phyloP scores from a whole-genome alignment of 2,113 vertebrate species.

The Tor tambroides region DNA sequence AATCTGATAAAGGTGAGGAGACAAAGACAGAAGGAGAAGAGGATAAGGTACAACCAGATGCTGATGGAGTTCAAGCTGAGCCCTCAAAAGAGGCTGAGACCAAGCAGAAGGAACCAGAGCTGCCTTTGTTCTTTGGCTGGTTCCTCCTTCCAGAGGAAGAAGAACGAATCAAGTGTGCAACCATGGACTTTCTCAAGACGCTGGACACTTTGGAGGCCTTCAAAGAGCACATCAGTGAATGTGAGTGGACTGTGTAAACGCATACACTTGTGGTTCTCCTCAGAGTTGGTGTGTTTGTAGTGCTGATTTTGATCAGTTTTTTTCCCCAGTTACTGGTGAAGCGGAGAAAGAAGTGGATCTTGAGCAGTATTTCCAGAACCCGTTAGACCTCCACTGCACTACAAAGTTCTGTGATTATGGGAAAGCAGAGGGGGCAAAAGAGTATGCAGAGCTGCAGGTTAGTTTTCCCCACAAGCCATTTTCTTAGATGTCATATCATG shows the following conservation, averaged over 20 bases:
- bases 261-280: not conserved
- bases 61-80: constrained; percentile 36
- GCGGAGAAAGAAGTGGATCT: constrained; percentile 83
- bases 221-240: constrained; percentile 86
- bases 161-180: constrained; percentile 78
- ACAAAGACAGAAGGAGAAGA: constrained; percentile 35
- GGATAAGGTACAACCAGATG: constrained; percentile 66
- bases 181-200: constrained; percentile 87
- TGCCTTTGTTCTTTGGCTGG: constrained; percentile 92
- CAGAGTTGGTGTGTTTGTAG: not conserved
- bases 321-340: constrained; percentile 73
- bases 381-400: constrained; percentile 87
- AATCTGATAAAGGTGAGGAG: not conserved
- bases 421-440: constrained; percentile 81
- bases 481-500: not conserved
- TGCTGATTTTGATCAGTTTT: not conserved
- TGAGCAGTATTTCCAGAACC: constrained; percentile 85
- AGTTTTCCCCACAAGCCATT: not conserved
- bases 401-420: constrained; percentile 89
- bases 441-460: constrained; percentile 84
- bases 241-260: constrained; percentile 68
- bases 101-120: constrained; percentile 78
- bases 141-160: constrained; percentile 84
- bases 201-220: constrained; percentile 86
- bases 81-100: constrained; percentile 22